phyloP scores from a whole-genome alignment of 2,797 vertebrate species.

The Thaleichthys pacificus region DNA sequence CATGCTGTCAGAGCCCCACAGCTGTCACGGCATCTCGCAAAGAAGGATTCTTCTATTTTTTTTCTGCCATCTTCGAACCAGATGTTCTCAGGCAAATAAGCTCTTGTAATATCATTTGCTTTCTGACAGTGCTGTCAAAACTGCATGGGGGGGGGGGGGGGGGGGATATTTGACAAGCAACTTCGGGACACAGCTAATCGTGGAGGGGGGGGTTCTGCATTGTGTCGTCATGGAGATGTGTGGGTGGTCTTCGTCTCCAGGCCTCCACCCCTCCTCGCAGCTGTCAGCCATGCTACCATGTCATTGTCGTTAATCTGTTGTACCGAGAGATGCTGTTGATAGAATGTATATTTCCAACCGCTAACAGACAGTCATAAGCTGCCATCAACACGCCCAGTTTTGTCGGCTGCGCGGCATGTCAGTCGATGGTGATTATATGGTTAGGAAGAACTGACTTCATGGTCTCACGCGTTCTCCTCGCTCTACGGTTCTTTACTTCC shows the following conservation, averaged over 20 bases:
- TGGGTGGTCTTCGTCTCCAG: slow-evolving; percentile 41
- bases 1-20: too few species aligned
- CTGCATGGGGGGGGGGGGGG: slow-evolving; percentile 40
- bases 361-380: background rate
- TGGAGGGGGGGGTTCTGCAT: background rate
- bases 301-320: slow-evolving; percentile 21
- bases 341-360: background rate
- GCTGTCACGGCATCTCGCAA: slow-evolving; percentile 13
- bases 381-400: background rate
- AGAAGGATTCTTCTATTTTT: background rate
- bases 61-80: slow-evolving; percentile 33
- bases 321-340: slow-evolving; percentile 30
- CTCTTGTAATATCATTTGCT: slow-evolving; percentile 56
- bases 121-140: slow-evolving; percentile 51
- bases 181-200: background rate
- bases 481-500: too few species aligned
- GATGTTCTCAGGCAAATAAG: slow-evolving; percentile 51
- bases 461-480: too few species aligned
- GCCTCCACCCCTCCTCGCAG: slow-evolving; percentile 21
- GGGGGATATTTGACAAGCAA: slow-evolving; percentile 54
- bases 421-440: background rate
- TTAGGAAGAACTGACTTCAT: too few species aligned
- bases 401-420: background rate
- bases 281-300: slow-evolving; percentile 34
- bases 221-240: slow-evolving; percentile 15